Base-by-base conservation (phyloP, 1,140 invertebrate species). In the Drosophila azteca region DNA sequence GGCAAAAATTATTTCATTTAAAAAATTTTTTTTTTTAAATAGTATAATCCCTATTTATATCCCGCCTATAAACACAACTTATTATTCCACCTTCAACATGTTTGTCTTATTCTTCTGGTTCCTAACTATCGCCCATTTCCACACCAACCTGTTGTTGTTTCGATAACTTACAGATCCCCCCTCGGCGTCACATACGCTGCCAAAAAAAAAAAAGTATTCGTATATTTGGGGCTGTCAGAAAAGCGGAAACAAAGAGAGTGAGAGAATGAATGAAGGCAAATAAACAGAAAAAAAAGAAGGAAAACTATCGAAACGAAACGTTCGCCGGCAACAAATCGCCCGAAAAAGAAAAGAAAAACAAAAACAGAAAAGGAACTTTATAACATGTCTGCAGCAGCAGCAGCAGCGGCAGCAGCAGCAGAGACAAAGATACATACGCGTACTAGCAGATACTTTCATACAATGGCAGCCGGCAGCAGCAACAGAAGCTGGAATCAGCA, bases 291-390 rank as follows among this genome's bases (percentile, higher is more conserved):
- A 48, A 51, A 48, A 51, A 24, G 26, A 39, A 66, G 58, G 52
- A 64, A 54, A 80, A 84, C 82, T 87, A 84, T 87, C 74, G 71
- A 59, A 83, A 76, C 76, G 72, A 45, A 73, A 50, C 50, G 68
- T 66, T 66, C 64, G 73, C 64, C 64, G 65, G 78, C 68, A 85
- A 84, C 81, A 87, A 85, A 85, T 85, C 77, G 81, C 53, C 78
- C 63, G 77, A 81, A 77, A 85, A 77, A 81, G 73, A 70, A 80
- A 81, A 77, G 78, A 76, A 87, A 81, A 85, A 77, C 73, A 77
- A 67, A 81, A 81, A 68, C 17, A 20, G 17, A 20, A 77, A 39
- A 81, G 63, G 65, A 74, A 77, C 68, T 73, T 75, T 84, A 85
- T 77, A 81, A 70, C 78, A 80, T 80, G 72, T 84, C 81, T 77